Base-by-base conservation (phyloP, 2,888 invertebrate species). In the Cephus pygmeus region DNA sequence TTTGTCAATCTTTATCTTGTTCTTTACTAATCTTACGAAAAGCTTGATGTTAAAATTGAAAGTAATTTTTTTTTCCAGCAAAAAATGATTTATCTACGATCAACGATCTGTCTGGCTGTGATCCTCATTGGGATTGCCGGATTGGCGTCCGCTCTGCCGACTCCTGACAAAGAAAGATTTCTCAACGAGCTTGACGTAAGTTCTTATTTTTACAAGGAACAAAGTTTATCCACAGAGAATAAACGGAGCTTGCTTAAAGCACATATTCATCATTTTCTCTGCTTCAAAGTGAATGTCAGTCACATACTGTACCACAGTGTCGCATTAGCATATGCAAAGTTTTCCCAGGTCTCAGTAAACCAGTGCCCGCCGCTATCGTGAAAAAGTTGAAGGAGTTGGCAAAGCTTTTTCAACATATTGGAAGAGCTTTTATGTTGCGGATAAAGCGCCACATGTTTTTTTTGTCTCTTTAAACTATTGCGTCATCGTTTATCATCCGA, bases 121-220 rank as follows among this genome's bases (percentile, higher is more conserved):
- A 82, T 87, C 34, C 77, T 91, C 40, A 76, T 87, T 40, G 77
- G 88, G 73, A 74, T 90, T 69, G 79, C 87, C 75, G 86, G 87
- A 40, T 88, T 87, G 84, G 86, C 89, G 15, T 77, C 83, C 23
- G 87, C 87, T 6, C 86, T 90, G 79, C 91, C 91, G 11, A 83
- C 86, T 6, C 82, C 80, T 15, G 91, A 92, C 81, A 91, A 91
- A 79, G 91, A 91, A 56, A 86, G 89, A 75, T 85, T 91, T 76
- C 83, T 91, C 81, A 90, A 88, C 81, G 90, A 89, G 78, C 86
- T 91, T 36, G 90, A 90, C 80, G 92, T 92, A 82, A 91, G 91
- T 90, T 34, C 33, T 80, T 73, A 3, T 33, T 23, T 31, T 30
- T 68, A 23, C 23, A 71, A 56, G 23, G 56, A 56, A 56, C 23